Evolutionary conservation across 2,797 vertebrate species (phyloP).

Genomic region (Myotis planiceps): DNA sequence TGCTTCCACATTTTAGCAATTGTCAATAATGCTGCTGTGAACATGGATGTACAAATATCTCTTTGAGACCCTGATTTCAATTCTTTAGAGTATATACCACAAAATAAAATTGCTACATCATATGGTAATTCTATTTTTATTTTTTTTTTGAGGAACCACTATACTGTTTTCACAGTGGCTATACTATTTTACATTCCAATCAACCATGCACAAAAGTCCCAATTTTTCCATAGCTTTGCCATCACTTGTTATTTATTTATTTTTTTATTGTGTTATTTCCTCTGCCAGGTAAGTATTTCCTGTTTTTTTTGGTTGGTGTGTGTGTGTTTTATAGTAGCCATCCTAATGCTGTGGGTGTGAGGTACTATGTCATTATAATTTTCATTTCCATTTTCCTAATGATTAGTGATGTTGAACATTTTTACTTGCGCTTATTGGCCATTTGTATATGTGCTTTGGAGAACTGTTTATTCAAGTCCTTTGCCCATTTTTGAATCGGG

Average conservation of each 20-base stretch:
- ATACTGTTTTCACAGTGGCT: not conserved
- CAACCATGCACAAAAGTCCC: not conserved
- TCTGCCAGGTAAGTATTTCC: not conserved
- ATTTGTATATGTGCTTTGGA: not conserved
- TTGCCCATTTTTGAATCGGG: not conserved
- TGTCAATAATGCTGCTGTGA: not conserved
- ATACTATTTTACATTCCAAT: not conserved
- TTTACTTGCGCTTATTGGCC: not conserved
- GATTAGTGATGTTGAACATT: not conserved
- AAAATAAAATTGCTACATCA: not conserved
- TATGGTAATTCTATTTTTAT: constrained; percentile 14
- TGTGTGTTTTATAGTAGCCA: not conserved
- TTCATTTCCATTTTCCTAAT: not conserved
- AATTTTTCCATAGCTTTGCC: not conserved
- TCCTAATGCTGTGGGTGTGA: not conserved
- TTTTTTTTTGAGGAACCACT: not conserved
- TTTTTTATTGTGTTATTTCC: not conserved
- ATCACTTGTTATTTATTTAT: not conserved
- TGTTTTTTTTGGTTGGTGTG: not conserved
- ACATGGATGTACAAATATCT: not conserved
- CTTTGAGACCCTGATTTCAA: not conserved
- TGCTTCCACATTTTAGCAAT: not conserved
- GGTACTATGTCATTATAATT: not conserved
- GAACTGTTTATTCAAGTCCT: not conserved
- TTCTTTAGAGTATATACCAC: not conserved